Evolutionary conservation across 1,140 invertebrate species (phyloP), one percentile per base, ranked within the genome.

Genomic region (Heterodera schachtii): DNA sequence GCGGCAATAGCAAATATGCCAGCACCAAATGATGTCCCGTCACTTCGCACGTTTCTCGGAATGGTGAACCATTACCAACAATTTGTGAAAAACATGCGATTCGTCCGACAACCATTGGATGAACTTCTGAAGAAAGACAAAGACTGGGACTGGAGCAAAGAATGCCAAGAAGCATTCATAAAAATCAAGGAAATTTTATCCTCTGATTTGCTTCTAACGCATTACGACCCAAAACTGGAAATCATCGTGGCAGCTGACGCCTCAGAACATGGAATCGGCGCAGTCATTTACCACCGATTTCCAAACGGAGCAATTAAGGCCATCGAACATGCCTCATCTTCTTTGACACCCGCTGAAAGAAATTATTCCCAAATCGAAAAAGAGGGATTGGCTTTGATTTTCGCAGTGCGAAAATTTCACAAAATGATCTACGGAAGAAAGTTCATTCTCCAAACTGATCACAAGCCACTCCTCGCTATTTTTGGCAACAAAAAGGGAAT

Each of bases 221-320:
- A 90, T 78, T 92, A 90, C 82, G 89, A 92, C 70, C 86, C 88
- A 41, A 78, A 86, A 82, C 85, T 73, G 81, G 49, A 87, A 44
- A 75, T 92, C 6, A 82, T 90, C 13, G 64, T 93, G 47, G 87
- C 91, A 13, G 90, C 90, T 43, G 92, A 93, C 88, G 91, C 91
- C 21, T 91, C 89, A 67, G 80, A 87, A 0, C 90, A 90, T 84
- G 92, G 91, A n/a, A 83, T 93, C 4, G 91, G 91, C 21, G 91
- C 90, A 3, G 91, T 92, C 2, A 47, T 92, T 8, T 83, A 85
- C 31, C 91, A 92, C 75, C 74, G 77, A 2, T 85, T 84, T 69
- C 79, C 84, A 21, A 86, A 91, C 82, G 90, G 88, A 2, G 76
- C 76, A 3, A 91, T 92, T 82, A 73, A 87, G 79, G 90, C 90